phyloP scores from a whole-genome alignment of 2,113 vertebrate species.

The Thinocorus orbignyianus region DNA sequence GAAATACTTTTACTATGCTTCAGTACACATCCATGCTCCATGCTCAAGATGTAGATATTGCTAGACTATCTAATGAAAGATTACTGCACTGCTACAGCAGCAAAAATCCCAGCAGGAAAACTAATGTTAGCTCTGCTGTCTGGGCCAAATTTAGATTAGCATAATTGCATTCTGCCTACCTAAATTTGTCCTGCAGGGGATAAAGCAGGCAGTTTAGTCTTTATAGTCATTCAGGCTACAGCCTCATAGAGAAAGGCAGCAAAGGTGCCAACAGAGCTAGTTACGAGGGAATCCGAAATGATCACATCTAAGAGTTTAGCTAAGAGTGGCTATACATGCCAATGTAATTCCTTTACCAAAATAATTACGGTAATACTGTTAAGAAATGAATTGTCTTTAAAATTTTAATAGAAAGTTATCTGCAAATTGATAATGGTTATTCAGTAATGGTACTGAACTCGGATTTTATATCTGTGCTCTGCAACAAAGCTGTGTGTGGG shows the following conservation, averaged over 20 bases:
- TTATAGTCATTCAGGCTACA: not conserved
- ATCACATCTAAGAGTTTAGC: not conserved
- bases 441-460: not conserved
- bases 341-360: not conserved
- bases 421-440: not conserved
- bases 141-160: not conserved
- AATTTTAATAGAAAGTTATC: not conserved
- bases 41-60: not conserved
- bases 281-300: not conserved
- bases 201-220: not conserved
- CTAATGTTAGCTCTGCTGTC: not conserved
- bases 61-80: not conserved
- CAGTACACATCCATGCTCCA: not conserved
- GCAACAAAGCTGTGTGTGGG: not conserved
- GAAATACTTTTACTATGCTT: not conserved
- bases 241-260: not conserved
- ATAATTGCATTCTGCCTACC: not conserved
- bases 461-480: fast-evolving
- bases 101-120: not conserved
- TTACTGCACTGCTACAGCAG: not conserved
- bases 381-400: not conserved
- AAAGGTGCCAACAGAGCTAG: not conserved
- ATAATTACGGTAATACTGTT: not conserved
- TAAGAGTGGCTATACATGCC: not conserved
- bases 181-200: not conserved